These are phyloP conservation scores for Prorops nasuta DNA, from an alignment of 1,140 invertebrate genomes.

Conservation along the genomic window DNA sequence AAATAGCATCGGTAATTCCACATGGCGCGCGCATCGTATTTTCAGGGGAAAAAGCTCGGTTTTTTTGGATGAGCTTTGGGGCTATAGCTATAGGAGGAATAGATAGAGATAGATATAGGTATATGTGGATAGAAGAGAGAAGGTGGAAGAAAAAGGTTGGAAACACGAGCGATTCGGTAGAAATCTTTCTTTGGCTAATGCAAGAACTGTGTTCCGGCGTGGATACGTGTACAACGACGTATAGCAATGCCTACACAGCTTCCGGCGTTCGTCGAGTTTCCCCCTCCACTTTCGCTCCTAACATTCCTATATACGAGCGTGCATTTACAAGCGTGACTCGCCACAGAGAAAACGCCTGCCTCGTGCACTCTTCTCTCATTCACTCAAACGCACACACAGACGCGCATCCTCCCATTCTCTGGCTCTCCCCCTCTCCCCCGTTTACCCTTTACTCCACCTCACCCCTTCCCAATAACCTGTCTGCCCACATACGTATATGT, in stretches of 20 bases:
- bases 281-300: too few species aligned
- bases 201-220: slow-evolving; percentile 49
- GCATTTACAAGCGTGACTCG: slow-evolving; percentile 33
- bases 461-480: too few species aligned
- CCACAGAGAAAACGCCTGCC: slow-evolving; percentile 17
- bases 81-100: too few species aligned
- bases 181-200: slow-evolving; percentile 54
- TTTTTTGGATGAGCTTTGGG: too few species aligned
- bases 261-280: too few species aligned
- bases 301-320: slow-evolving; percentile 20
- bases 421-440: background rate
- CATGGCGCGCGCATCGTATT: too few species aligned
- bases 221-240: too few species aligned
- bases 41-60: too few species aligned
- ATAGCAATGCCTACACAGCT: slow-evolving; percentile 27
- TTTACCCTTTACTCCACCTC: background rate
- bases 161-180: slow-evolving; percentile 32
- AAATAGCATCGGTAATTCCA: too few species aligned
- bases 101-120: too few species aligned
- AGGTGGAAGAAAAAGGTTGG: background rate
- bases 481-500: background rate
- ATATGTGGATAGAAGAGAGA: too few species aligned
- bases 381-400: background rate
- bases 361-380: too few species aligned
- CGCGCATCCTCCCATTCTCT: background rate